Conservation (phyloP, 1,140 invertebrate species). For the Drosophila simulans region DNA sequence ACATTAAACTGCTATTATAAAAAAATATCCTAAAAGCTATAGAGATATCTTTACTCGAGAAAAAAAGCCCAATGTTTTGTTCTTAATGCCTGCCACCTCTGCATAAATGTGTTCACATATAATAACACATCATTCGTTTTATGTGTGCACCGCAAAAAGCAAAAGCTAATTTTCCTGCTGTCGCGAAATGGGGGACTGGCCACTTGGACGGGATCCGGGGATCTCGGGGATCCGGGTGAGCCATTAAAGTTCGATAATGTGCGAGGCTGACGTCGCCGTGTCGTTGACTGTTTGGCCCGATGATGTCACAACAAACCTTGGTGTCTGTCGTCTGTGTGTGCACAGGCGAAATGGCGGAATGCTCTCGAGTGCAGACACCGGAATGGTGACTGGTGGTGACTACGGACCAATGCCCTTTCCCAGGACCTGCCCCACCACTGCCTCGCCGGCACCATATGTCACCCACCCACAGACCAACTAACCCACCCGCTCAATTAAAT, state of each 20-base stretch:
- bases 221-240: constrained; percentile 1
- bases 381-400: not conserved
- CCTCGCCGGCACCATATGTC: not conserved
- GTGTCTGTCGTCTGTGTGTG: constrained; percentile 49
- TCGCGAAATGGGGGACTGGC: constrained; percentile 9
- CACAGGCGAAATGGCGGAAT: constrained; percentile 40
- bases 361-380: constrained; percentile 34
- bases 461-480: too few species aligned
- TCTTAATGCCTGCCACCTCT: not conserved
- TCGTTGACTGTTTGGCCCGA: constrained; percentile 71
- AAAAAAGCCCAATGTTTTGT: not conserved
- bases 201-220: constrained; percentile 15
- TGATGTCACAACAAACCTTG: constrained; percentile 76
- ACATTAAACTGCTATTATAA: too few species aligned
- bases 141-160: constrained; percentile 58
- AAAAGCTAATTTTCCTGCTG: constrained; percentile 73
- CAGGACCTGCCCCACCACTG: constrained; percentile 33
- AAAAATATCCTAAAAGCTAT: too few species aligned
- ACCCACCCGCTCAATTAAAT: constrained; percentile 57
- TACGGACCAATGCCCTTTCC: constrained; percentile 27
- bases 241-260: constrained; percentile 82
- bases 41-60: too few species aligned
- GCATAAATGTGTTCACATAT: constrained; percentile 14
- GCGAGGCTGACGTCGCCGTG: constrained; percentile 62
- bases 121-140: constrained; percentile 36